phyloP scores from a whole-genome alignment of 2,113 vertebrate species.

The Colius striatus region DNA sequence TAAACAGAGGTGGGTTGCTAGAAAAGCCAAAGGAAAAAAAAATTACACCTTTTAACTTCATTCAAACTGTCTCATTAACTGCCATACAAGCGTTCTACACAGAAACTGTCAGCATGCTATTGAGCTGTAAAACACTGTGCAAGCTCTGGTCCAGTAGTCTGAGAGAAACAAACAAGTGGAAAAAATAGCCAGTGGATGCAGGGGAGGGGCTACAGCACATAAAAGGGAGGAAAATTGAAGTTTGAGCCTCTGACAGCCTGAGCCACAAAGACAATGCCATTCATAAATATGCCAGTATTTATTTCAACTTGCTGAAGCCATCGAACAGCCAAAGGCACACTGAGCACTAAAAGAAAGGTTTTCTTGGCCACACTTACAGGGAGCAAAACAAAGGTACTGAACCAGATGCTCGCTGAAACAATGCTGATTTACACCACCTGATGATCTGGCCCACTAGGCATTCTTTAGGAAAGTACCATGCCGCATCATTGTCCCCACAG shows the following conservation, averaged over 20 bases:
- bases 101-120: neutral
- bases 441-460: constrained; percentile 4
- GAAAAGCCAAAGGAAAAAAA: neutral
- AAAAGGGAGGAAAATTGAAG: constrained; percentile 11
- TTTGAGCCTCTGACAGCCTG: constrained; percentile 7
- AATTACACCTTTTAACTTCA: neutral
- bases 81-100: neutral
- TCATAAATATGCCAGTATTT: neutral
- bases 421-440: constrained; percentile 26
- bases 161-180: neutral
- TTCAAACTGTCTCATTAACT: neutral
- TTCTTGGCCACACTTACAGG: neutral
- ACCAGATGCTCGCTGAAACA: constrained; percentile 4
- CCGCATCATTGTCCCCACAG: constrained; percentile 4
- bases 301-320: constrained; percentile 30
- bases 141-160: neutral
- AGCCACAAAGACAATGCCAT: constrained; percentile 34
- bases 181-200: constrained; percentile 7
- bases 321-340: constrained; percentile 16
- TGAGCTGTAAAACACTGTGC: neutral
- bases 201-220: neutral
- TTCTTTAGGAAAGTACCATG: constrained; percentile 33
- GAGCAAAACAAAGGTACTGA: constrained; percentile 11
- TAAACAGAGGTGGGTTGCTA: neutral
- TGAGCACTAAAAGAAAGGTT: neutral